Base-by-base conservation (phyloP, 35 echinoderm and acorn worm species). In the Ptychodera flava region DNA sequence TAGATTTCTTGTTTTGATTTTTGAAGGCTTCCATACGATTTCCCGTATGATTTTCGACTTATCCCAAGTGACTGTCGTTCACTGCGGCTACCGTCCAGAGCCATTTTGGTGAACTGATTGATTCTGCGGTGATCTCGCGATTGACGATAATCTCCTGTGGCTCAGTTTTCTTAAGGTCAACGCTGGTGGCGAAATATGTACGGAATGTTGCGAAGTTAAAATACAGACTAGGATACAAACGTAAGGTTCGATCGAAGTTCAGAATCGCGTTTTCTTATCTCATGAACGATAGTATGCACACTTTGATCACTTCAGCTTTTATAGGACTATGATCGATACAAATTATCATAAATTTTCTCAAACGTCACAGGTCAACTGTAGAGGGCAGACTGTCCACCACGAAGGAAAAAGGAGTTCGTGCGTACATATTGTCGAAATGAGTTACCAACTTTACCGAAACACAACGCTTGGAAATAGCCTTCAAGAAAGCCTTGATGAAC, bases 401-500 rank as follows among this genome's bases (percentile, higher is more conserved):
- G 76, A 77, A 29, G 29, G 29, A 77, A 77, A 16, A 16, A 77
- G 16, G 16, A 16, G 16, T 77, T 77, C 29, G 29, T 77, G 16
- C 76, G 29, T 30, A 30, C 80, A 16, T 30, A 82, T n/a, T n/a
- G 80, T 27, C 35, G 93, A 53, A 80, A 97, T 97, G 95, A 97
- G 87, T 53, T 93, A 97, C 84, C 95, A 97, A 80, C 85, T 97
- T 35, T 97, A 97, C 83, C 83, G 95, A 81, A 97, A 94, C 34
- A 97, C 95, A 22, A 91, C 92, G 0, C 88, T 97, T 78, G 95
- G 95, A 79, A 94, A 97, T 78, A 92, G 95, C 52, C 88, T 97
- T 45, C 89, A 89, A 77, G 95, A 97, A 64, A 97, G 95, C 53
- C 78, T 97, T 33, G 95, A 97, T 81, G 95, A 97, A 85, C 83